phyloP scores from a whole-genome alignment of 2,888 invertebrate species.

The Mesorhabditis sp. region DNA sequence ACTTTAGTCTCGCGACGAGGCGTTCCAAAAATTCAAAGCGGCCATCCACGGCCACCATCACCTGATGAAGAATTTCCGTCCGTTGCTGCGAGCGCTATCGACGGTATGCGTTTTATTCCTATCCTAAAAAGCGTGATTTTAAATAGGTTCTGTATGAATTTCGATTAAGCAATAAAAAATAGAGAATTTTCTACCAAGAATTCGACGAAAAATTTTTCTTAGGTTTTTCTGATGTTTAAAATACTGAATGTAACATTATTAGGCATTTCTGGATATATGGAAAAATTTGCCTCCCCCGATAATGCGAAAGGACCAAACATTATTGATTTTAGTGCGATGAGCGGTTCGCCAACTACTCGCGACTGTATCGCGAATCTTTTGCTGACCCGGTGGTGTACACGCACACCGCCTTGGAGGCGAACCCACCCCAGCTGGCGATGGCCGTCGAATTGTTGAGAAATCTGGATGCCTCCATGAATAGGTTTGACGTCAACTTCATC shows the following conservation, averaged over 20 bases:
- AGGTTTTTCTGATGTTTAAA: too few relatives aligned
- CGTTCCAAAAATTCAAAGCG: constrained; percentile 20
- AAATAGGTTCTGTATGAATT: too few relatives aligned
- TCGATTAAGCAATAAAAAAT: too few relatives aligned
- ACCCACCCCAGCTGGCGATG: constrained; percentile 14
- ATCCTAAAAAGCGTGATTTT: constrained; percentile 2
- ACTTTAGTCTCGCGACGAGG: constrained; percentile 22
- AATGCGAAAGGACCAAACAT: not conserved
- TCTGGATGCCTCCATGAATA: not conserved
- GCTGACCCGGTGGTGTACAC: constrained; percentile 31
- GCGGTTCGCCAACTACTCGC: constrained; percentile 21
- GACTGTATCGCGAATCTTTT: constrained; percentile 29
- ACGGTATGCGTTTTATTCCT: constrained; percentile 11
- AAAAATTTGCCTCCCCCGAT: too few relatives aligned
- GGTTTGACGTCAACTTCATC: not conserved
- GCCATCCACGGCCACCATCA: constrained; percentile 34
- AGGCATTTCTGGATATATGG: too few relatives aligned
- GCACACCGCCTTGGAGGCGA: constrained; percentile 21
- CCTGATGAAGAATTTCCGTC: constrained; percentile 35
- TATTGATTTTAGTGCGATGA: constrained; percentile 27
- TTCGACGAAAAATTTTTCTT: too few relatives aligned
- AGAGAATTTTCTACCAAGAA: too few relatives aligned
- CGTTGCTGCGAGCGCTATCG: constrained; percentile 26
- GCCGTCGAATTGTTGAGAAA: not conserved
- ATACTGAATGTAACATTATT: too few relatives aligned